Evolutionary conservation across 2,888 invertebrate genomes (phyloP), one percentile per base, ranked within the genome.

Genomic region (Zygogramma bicolorata): DNA sequence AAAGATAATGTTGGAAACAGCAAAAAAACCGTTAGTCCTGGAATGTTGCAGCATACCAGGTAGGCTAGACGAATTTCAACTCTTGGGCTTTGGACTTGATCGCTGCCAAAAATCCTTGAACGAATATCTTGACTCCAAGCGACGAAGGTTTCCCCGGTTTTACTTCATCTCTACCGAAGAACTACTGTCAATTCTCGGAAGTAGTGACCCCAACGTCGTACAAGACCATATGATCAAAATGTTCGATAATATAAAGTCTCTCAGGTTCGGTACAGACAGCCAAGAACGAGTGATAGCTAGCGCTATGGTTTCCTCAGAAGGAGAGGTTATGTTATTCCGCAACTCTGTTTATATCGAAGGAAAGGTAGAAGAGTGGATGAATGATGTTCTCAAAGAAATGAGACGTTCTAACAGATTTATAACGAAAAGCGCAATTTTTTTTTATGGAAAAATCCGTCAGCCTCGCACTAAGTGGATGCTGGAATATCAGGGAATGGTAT

Each of bases 211-310:
- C 8, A 90, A 89, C 65, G 93, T 94, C 81, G 95, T 97, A 7
- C 97, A 97, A 86, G 95, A 97, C 81, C 96, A 97, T 84, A 95
- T 97, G 90, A 94, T 96, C 67, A 97, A 97, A 91, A 97, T 97
- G 96, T 97, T 95, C 86, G 97, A 97, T 86, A 97, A 97, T 83
- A 93, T 97, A 31, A 92, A 93, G 79, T 90, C 93, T 18, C 88
- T 97, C 74, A 90, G 91, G 31, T 89, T 97, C 78, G 89, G 89
- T 25, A 89, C 90, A 49, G 93, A 94, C 80, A 90, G 89, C 71
- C 89, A 90, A 13, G 92, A 93, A 63, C 90, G 92, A 49, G 90
- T 90, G 0, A 89, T 93, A 10, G 95, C 94, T 0, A 91, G 91
- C 5, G 96, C 95, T 58, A 94, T 97, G 93, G 91, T 96, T 76